These are phyloP conservation scores for Tinea trinotella DNA, from an alignment of 2,888 invertebrate species.

Conservation along the genomic window DNA sequence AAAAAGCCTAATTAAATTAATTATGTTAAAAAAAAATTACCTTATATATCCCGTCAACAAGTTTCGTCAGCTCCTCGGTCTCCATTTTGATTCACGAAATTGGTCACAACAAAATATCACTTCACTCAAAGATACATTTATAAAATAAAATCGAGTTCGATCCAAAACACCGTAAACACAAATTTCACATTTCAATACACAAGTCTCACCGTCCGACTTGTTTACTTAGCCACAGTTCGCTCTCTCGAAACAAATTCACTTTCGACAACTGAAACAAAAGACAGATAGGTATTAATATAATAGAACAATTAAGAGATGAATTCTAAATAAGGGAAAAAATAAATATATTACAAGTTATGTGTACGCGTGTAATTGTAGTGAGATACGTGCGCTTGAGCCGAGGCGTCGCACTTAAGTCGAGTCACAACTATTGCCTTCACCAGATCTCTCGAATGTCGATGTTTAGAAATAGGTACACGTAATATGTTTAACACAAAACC, in stretches of 20 bases:
- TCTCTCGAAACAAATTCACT: constrained; percentile 41
- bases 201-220: constrained; percentile 24
- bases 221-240: background rate
- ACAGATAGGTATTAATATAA: background rate
- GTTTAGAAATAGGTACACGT: constrained; percentile 42
- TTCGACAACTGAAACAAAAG: constrained; percentile 64
- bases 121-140: constrained; percentile 63
- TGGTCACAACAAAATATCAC: constrained; percentile 38
- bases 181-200: constrained; percentile 65
- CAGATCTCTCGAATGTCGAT: constrained; percentile 42
- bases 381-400: constrained; percentile 49
- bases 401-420: constrained; percentile 46
- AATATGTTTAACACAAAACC: constrained; percentile 14
- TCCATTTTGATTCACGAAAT: constrained; percentile 74
- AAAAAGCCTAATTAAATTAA: too few species aligned
- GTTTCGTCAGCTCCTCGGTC: constrained; percentile 91
- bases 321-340: background rate
- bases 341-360: background rate
- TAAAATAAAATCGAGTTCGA: constrained; percentile 43
- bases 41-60: constrained; percentile 93
- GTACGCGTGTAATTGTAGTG: background rate
- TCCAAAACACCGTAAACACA: constrained; percentile 53
- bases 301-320: background rate
- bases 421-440: background rate
- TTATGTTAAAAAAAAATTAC: constrained; percentile 71